These are phyloP conservation scores for Psittacula derbiana DNA, from an alignment of 2,797 vertebrate species.

Conservation along the genomic window DNA sequence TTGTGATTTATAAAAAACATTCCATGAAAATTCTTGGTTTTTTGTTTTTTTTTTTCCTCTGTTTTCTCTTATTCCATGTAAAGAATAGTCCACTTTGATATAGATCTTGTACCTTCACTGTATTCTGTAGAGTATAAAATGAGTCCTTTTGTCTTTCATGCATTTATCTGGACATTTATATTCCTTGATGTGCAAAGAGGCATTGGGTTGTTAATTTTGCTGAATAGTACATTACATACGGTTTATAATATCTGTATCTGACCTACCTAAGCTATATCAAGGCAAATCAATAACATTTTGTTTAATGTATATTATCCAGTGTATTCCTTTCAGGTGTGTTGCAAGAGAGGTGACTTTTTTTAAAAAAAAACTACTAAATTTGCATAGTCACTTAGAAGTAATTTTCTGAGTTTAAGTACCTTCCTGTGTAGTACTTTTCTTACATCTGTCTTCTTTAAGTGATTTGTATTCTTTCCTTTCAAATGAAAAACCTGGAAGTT, in stretches of 20 bases:
- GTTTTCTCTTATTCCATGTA: not conserved
- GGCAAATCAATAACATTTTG: not conserved
- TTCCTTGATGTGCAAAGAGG: not conserved
- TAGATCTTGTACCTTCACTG: not conserved
- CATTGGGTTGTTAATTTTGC: not conserved
- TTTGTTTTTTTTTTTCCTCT: not conserved
- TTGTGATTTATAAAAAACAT: not conserved
- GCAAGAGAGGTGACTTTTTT: not conserved
- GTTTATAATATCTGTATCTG: not conserved
- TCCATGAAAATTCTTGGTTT: not conserved
- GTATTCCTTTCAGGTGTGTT: not conserved
- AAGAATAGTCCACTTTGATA: not conserved
- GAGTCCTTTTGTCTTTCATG: not conserved
- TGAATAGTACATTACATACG: not conserved
- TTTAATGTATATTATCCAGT: not conserved
- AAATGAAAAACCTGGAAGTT: conserved; percentile 35
- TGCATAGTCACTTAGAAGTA: conserved; percentile 21
- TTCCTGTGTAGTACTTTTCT: not conserved
- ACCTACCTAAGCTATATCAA: not conserved
- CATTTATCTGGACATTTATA: not conserved
- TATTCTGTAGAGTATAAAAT: not conserved
- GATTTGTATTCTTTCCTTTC: conserved; percentile 39
- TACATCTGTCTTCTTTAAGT: conserved; percentile 13
- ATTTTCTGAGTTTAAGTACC: conserved; percentile 6
- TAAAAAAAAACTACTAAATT: not conserved